Percentiles rank a stretch among this genome's conserved stretches.
Conservation (phyloP, 2,113 vertebrate species). For the Centropus unirufus region DNA sequence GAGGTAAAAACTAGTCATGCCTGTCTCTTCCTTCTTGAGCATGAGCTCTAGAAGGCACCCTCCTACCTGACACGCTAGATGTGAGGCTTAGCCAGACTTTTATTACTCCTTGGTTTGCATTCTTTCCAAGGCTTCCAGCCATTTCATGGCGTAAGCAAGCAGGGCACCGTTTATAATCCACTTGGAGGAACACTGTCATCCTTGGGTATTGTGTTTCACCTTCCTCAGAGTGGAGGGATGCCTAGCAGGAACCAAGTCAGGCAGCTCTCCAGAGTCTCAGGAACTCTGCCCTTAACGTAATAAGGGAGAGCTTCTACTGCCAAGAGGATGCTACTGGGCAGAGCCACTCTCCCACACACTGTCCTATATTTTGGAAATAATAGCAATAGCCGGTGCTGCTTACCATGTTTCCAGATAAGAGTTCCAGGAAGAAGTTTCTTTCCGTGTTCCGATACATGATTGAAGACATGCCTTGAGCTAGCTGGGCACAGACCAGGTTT, state of each 20-base stretch:
- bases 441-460: slow-evolving; percentile 15
- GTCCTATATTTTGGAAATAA: slow-evolving; percentile 53
- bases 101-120: neutral
- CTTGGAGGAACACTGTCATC: slow-evolving; percentile 33
- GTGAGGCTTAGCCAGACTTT: neutral
- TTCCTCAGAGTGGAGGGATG: neutral
- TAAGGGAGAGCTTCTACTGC: neutral
- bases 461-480: slow-evolving; percentile 33
- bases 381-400: neutral
- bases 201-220: neutral
- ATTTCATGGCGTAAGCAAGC: neutral
- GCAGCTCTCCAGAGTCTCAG: neutral
- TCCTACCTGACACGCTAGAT: neutral
- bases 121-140: neutral
- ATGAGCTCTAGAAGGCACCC: neutral
- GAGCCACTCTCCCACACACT: neutral
- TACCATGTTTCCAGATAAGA: slow-evolving; percentile 25
- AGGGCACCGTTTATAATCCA: neutral
- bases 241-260: neutral
- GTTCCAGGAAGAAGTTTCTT: slow-evolving; percentile 63
- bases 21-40: neutral
- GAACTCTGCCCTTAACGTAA: neutral
- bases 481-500: neutral
- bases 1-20: neutral
- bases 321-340: slow-evolving; percentile 25